Conservation (phyloP, 2,888 invertebrate genomes). For the Teinopalpus imperialis region DNA sequence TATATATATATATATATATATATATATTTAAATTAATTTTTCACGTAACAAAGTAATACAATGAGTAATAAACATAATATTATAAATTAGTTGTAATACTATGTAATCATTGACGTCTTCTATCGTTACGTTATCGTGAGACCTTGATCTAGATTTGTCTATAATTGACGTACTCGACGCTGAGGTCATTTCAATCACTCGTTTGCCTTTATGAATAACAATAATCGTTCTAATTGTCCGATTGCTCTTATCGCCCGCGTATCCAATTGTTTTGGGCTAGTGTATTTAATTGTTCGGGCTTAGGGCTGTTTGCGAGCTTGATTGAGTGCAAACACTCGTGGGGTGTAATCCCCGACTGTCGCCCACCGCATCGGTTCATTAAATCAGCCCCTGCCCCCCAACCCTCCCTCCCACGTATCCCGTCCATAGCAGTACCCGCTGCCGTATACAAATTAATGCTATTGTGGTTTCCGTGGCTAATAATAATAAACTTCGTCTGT, state of each 20-base stretch:
- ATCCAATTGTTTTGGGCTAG: constrained; percentile 70
- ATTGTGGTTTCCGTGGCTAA: constrained; percentile 47
- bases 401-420: constrained; percentile 34
- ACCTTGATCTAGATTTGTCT: constrained; percentile 28
- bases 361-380: constrained; percentile 76
- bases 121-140: constrained; percentile 23
- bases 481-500: constrained; percentile 22
- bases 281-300: constrained; percentile 77
- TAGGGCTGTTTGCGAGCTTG: constrained; percentile 78
- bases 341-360: constrained; percentile 78
- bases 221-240: constrained; percentile 53
- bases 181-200: constrained; percentile 32
- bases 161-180: constrained; percentile 16
- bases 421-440: constrained; percentile 52
- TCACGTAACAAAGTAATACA: too few species aligned
- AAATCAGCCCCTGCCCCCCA: constrained; percentile 60
- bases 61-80: too few species aligned
- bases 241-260: constrained; percentile 69
- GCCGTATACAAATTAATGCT: constrained; percentile 77
- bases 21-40: too few species aligned
- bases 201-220: constrained; percentile 41
- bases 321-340: constrained; percentile 78
- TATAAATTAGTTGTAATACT: too few species aligned
- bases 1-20: too few species aligned
- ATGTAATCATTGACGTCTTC: constrained; percentile 20